Base-by-base conservation (phyloP, 2,888 invertebrate genomes). In the Cataglyphis cursor region DNA sequence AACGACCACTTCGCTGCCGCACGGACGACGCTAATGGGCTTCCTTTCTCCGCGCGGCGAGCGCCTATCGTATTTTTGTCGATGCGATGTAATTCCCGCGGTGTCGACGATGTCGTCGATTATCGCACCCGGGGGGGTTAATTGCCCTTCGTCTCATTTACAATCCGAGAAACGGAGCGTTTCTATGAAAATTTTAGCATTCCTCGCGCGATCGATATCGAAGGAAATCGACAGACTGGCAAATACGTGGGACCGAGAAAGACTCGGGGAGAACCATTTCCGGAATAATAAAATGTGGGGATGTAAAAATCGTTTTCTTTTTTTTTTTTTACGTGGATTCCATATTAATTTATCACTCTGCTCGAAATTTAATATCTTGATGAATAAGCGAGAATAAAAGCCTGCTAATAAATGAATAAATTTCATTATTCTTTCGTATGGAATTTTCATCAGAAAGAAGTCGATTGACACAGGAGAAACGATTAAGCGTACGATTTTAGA, bases 1-100 rank as follows among this genome's bases (percentile, higher is more conserved):
- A 93, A 93, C 93, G 91, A 91, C 90, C 92, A 90, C 83, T 87
- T 88, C 88, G 86, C 89, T 85, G 84, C 85, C 90, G 88, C 90
- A 89, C 90, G 90, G 88, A 84, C 38, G 24, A 12, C 90, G 90
- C 93, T 94, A 93, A 94, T 93, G 93, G 92, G 91, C 91, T 91
- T 90, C 90, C 92, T 93, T 92, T 91, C 92, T 91, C 6, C 91
- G 57, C 78, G 75, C 81, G 65, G 62, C 83, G 61, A 73, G 81
- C 81, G 59, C 70, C 86, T 82, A 73, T 51, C 73, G 83, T 86
- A 85, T 85, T 88, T 88, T 89, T 89, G 83, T 80, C 82, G 66
- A 72, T 72, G 59, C 44, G 28, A 66, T 57, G 59, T 65, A 38
- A 65, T 81, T 48, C 66, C 24, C 68, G 65, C 41, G 78, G 31